Evolutionary conservation across 2,888 invertebrate species (phyloP).

Genomic region (Andrena hattorfiana): DNA sequence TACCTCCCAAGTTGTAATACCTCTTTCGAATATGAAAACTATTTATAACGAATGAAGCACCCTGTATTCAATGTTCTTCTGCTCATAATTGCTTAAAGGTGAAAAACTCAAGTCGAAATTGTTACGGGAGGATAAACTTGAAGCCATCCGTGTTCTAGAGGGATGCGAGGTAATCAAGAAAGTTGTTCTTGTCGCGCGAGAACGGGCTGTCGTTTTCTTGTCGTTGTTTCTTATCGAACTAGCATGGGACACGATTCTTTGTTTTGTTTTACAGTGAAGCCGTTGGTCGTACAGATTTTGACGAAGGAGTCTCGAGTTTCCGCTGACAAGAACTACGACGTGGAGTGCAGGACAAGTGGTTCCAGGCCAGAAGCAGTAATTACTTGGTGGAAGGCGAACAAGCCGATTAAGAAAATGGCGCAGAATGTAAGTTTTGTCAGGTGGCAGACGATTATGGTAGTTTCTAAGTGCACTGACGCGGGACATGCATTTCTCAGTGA

Average conservation of each 20-base stretch:
- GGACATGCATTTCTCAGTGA: neutral
- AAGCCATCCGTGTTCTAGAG: neutral
- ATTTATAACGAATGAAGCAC: no score
- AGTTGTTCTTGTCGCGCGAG: neutral
- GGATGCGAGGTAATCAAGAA: neutral
- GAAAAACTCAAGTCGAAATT: neutral
- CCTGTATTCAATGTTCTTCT: neutral
- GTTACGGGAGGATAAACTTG: neutral
- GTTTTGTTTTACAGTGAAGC: constrained; percentile 90
- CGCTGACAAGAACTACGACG: constrained; percentile 94
- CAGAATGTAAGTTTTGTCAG: constrained; percentile 90
- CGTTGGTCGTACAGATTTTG: constrained; percentile 92
- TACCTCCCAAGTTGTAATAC: no score
- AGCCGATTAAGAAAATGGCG: constrained; percentile 91
- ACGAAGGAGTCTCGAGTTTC: constrained; percentile 94
- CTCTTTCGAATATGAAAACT: no score
- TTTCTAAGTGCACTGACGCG: neutral
- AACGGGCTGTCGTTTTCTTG: constrained; percentile 4
- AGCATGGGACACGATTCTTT: constrained; percentile 1
- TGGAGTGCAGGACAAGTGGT: constrained; percentile 94
- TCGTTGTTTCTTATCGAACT: constrained; percentile 31
- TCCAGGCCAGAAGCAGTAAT: constrained; percentile 94
- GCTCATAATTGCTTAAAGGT: neutral
- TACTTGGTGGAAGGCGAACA: constrained; percentile 96
- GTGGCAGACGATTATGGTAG: neutral